Conservation (phyloP, 2,113 vertebrate genomes). For the Labrus mixtus region DNA sequence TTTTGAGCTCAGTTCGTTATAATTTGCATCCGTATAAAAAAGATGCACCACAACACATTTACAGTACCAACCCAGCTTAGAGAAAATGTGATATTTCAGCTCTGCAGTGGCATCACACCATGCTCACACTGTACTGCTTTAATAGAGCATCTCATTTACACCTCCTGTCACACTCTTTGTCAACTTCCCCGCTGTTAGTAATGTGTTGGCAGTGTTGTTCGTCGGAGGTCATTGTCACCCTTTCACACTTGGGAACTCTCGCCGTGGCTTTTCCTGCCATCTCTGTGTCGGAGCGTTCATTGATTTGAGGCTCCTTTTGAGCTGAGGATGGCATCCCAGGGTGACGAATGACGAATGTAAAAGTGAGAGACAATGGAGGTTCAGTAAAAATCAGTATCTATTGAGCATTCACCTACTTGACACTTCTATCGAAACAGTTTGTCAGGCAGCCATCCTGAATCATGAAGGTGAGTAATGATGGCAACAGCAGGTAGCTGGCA, state of each 20-base stretch:
- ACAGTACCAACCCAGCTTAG: constrained; percentile 6
- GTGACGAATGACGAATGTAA: constrained; percentile 50
- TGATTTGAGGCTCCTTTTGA: constrained; percentile 8
- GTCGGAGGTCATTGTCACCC: constrained; percentile 52
- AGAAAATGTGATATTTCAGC: constrained; percentile 35
- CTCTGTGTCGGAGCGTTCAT: constrained; percentile 16
- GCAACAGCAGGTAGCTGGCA: constrained; percentile 36
- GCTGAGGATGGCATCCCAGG: neutral
- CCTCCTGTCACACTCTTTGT: constrained; percentile 52
- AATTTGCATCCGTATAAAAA: neutral
- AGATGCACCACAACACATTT: neutral
- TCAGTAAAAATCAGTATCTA: constrained; percentile 39
- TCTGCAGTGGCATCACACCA: constrained; percentile 16
- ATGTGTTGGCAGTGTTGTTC: constrained; percentile 55
- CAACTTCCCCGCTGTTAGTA: constrained; percentile 28
- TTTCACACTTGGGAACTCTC: constrained; percentile 34
- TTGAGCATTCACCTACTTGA: constrained; percentile 19
- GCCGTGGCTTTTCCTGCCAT: constrained; percentile 42
- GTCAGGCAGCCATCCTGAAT: constrained; percentile 29
- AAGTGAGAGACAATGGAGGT: constrained; percentile 54
- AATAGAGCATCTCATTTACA: constrained; percentile 55
- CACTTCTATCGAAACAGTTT: constrained; percentile 54
- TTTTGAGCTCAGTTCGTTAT: constrained; percentile 5
- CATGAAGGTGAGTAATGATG: constrained; percentile 60
- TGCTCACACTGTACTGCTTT: constrained; percentile 20